phyloP scores from a whole-genome alignment of 2,888 invertebrate species.

The Auanema freiburgensis region DNA sequence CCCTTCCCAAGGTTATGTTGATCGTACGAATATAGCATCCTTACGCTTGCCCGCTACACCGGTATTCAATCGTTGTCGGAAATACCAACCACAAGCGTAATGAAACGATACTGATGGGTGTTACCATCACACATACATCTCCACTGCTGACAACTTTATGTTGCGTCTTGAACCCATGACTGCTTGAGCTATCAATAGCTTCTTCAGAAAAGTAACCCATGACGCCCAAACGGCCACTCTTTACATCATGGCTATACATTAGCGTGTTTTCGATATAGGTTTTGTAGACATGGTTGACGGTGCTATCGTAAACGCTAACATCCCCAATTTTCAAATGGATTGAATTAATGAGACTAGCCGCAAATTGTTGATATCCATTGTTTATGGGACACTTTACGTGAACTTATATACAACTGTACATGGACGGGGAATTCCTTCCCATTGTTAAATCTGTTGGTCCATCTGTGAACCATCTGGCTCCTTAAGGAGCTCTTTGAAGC shows the following conservation, averaged over 20 bases:
- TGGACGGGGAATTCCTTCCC: too few species aligned
- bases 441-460: too few species aligned
- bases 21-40: too few species aligned
- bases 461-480: too few species aligned
- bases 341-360: background rate
- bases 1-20: too few species aligned
- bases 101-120: background rate
- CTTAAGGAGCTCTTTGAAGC: too few species aligned
- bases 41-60: too few species aligned
- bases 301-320: too few species aligned
- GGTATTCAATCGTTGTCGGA: too few species aligned
- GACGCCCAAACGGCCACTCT: background rate
- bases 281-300: slow-evolving; percentile 1
- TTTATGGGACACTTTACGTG: too few species aligned
- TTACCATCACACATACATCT: background rate
- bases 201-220: background rate
- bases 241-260: background rate
- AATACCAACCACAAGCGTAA: too few species aligned
- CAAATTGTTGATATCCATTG: slow-evolving; percentile 5
- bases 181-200: background rate
- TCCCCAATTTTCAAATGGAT: background rate
- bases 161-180: background rate
- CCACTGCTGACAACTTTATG: background rate
- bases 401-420: too few species aligned
- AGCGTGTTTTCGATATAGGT: background rate